phyloP scores from a whole-genome alignment of 2,888 invertebrate genomes.

The Ernsta delagoae region DNA sequence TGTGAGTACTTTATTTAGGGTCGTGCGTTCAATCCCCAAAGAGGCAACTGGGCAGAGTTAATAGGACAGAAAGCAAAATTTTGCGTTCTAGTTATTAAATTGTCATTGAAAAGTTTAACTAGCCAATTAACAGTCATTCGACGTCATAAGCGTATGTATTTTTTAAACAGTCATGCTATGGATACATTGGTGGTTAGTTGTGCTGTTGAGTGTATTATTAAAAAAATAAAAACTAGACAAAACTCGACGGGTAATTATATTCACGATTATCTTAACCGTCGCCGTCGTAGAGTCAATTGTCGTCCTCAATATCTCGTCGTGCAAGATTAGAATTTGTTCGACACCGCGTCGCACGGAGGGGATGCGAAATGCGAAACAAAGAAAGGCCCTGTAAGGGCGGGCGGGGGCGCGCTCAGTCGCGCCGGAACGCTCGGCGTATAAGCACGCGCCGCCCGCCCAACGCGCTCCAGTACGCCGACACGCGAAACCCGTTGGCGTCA shows the following conservation, averaged over 20 bases:
- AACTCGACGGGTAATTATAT: constrained; percentile 24
- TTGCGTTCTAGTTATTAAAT: too few species aligned
- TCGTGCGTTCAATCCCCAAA: too few species aligned
- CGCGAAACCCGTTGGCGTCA: constrained; percentile 52
- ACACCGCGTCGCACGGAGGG: constrained; percentile 59
- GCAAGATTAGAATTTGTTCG: constrained; percentile 69
- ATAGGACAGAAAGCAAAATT: too few species aligned
- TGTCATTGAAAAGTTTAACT: too few species aligned
- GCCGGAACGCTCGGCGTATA: constrained; percentile 64
- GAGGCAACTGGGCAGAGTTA: too few species aligned
- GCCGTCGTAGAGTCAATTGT: constrained; percentile 59
- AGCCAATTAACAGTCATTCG: too few species aligned
- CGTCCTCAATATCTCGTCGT: constrained; percentile 66
- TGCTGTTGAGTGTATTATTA: too few species aligned
- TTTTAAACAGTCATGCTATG: too few species aligned
- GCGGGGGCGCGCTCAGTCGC: constrained; percentile 69
- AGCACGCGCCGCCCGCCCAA: constrained; percentile 49
- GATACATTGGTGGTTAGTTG: too few species aligned
- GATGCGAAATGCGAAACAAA: constrained; percentile 81
- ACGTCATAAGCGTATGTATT: too few species aligned
- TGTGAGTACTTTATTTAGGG: too few species aligned
- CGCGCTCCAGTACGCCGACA: constrained; percentile 33
- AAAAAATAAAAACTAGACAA: background rate
- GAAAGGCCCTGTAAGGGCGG: constrained; percentile 74
- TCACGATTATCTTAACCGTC: constrained; percentile 45